Conservation (phyloP, 2,113 vertebrate genomes). For the Mixornis gularis region DNA sequence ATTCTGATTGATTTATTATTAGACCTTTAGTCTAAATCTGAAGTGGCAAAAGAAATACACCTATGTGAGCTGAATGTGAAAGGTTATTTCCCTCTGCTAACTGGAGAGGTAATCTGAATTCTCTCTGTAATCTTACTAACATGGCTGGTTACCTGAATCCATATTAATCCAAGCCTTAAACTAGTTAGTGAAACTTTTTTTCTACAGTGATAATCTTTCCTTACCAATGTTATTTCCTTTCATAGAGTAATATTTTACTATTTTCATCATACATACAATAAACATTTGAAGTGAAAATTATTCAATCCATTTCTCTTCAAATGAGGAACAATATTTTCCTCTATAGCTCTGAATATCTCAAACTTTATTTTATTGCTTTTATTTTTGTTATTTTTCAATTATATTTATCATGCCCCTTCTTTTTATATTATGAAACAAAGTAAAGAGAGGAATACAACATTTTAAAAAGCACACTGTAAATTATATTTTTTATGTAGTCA, state of each 20-base stretch:
- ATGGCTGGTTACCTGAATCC: neutral
- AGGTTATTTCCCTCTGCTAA: neutral
- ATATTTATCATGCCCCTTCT: neutral
- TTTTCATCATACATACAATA: neutral
- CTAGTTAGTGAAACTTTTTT: neutral
- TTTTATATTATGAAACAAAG: neutral
- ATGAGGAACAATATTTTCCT: neutral
- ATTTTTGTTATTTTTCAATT: neutral
- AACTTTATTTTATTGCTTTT: neutral
- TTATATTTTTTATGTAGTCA: neutral
- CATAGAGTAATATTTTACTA: neutral
- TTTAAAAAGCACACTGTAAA: neutral
- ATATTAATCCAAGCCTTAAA: neutral
- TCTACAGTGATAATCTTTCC: neutral
- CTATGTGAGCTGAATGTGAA: neutral
- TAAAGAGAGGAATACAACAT: neutral
- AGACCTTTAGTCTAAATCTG: neutral
- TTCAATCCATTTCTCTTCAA: neutral
- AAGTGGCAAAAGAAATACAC: neutral
- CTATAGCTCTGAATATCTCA: neutral
- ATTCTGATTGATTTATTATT: neutral
- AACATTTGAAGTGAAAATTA: neutral
- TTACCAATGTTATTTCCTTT: neutral
- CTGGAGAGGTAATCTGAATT: neutral
- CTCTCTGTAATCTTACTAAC: neutral